A percentile compares a stretch with the other conserved stretches of the same genome.
These are phyloP conservation scores for Helicoverpa zea DNA, from an alignment of 1,140 invertebrate genomes.

Conservation along the genomic window DNA sequence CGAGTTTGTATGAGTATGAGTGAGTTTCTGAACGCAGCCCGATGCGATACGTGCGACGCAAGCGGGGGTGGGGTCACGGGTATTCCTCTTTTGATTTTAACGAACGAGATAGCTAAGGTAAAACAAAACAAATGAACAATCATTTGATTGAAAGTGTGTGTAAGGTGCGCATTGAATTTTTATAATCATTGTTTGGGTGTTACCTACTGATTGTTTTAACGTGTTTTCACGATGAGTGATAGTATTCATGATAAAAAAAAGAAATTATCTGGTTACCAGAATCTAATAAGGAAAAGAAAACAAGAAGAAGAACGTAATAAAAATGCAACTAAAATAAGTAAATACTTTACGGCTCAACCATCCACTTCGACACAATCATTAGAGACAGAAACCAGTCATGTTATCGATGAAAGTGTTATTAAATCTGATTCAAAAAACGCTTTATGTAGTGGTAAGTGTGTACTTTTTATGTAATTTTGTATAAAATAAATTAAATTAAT, in stretches of 20 bases:
- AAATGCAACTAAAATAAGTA: constrained; percentile 48
- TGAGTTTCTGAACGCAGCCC: no score
- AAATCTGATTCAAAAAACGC: constrained; percentile 39
- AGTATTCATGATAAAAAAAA: constrained; percentile 17
- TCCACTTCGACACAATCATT: constrained; percentile 49
- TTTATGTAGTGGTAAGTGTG: constrained; percentile 43
- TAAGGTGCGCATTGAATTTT: not conserved
- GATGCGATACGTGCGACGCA: no score
- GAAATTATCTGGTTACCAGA: constrained; percentile 18
- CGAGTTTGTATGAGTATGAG: no score
- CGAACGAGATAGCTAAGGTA: no score
- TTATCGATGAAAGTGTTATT: constrained; percentile 48
- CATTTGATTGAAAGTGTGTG: not conserved
- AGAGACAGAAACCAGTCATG: constrained; percentile 47
- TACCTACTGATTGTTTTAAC: constrained; percentile 24
- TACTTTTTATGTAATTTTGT: constrained; percentile 48
- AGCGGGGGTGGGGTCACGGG: no score
- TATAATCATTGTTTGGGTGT: not conserved
- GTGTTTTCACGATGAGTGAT: constrained; percentile 7
- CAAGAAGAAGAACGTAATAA: constrained; percentile 52
- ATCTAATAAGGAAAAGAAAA: constrained; percentile 41
- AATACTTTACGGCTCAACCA: constrained; percentile 44
- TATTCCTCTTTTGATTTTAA: no score
- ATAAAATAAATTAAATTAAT: constrained; percentile 47
- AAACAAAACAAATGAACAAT: not conserved